Conservation (phyloP, 2,888 invertebrate genomes). For the Microctonus brassicae region DNA sequence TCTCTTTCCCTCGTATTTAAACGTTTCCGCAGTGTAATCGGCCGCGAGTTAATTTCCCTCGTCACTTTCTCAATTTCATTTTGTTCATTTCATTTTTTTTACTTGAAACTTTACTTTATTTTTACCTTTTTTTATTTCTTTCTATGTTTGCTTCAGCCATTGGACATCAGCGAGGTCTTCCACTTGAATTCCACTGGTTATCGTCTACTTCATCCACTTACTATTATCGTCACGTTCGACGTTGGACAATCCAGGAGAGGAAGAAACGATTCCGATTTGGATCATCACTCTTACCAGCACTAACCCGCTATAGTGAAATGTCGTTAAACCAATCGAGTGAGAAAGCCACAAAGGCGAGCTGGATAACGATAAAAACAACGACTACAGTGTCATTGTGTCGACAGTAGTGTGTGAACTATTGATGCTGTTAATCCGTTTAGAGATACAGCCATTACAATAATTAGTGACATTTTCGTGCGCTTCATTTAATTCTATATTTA, state of each 20-base stretch:
- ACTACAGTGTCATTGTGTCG: neutral
- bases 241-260: neutral
- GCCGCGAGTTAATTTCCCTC: conserved; percentile 46
- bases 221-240: neutral
- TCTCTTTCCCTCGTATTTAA: conserved; percentile 51
- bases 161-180: neutral
- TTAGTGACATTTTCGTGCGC: neutral
- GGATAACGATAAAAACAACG: neutral
- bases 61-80: conserved; percentile 17
- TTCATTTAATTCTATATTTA: neutral
- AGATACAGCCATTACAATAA: neutral
- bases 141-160: conserved; percentile 3
- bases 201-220: neutral
- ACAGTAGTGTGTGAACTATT: conserved; percentile 12
- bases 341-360: conserved; percentile 6
- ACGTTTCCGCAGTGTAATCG: conserved; percentile 60
- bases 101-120: neutral
- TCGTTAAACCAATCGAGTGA: conserved; percentile 21
- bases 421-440: neutral
- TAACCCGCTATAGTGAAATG: conserved; percentile 2
- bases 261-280: conserved; percentile 2
- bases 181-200: conserved; percentile 3
- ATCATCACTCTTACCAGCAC: conserved; percentile 5
- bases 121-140: neutral
- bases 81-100: neutral